A percentile compares a stretch with the other conserved stretches of the same genome.
Evolutionary conservation across 2,113 vertebrate genomes (phyloP).

Genomic region (Ibidorhyncha struthersii): DNA sequence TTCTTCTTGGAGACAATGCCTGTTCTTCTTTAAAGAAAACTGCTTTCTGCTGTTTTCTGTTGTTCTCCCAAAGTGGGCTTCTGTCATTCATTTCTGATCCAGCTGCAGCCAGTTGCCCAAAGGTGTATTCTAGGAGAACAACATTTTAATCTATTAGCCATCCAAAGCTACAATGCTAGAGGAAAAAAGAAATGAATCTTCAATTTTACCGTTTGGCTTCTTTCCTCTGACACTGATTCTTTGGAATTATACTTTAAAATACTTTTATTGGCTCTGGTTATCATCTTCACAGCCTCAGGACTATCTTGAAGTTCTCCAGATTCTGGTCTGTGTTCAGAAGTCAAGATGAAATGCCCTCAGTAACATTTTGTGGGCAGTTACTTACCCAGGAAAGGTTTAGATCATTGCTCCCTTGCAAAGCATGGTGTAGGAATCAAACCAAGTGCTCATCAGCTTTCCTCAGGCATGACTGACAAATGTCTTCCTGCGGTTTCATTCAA

Average conservation of each 20-base stretch:
- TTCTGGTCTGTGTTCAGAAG: not conserved
- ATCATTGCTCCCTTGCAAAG: fast-evolving
- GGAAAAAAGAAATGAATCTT: not conserved
- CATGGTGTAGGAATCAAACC: not conserved
- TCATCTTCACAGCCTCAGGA: not conserved
- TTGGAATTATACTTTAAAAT: not conserved
- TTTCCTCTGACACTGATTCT: not conserved
- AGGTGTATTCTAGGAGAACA: not conserved
- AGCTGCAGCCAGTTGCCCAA: not conserved
- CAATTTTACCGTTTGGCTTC: not conserved
- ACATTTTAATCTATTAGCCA: not conserved
- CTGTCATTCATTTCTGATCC: not conserved
- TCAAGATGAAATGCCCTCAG: not conserved
- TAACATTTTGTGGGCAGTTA: not conserved
- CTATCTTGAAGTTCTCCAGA: not conserved
- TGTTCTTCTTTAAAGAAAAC: not conserved
- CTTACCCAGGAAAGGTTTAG: not conserved
- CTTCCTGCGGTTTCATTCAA: not conserved
- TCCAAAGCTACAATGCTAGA: not conserved
- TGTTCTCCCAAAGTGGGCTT: not conserved
- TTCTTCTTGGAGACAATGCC: not conserved
- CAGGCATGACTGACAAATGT: not conserved
- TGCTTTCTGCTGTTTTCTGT: not conserved
- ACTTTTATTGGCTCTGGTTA: not conserved
- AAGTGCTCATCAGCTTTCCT: not conserved